Percentiles rank a stretch among this genome's conserved stretches.
Conservation (phyloP, 2,888 invertebrate genomes). For the Polydrusus pterygomalis region DNA sequence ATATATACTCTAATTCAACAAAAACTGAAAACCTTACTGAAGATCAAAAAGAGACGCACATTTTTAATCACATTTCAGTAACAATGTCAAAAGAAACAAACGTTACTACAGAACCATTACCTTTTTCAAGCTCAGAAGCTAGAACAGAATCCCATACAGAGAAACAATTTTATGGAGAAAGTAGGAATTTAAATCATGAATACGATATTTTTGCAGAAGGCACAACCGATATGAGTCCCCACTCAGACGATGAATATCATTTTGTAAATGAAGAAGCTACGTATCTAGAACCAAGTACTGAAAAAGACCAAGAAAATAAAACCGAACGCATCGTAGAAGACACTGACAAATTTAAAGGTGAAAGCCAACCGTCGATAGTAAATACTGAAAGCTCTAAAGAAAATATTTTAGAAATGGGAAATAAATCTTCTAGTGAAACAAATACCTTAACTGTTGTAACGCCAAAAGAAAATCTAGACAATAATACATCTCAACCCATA, state of each 20-base stretch:
- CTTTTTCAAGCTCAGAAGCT: conserved; percentile 17
- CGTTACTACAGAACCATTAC: conserved; percentile 8
- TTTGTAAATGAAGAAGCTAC: conserved; percentile 52
- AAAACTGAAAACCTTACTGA: neutral
- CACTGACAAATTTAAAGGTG: neutral
- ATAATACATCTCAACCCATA: neutral
- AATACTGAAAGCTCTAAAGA: neutral
- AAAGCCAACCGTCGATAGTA: neutral
- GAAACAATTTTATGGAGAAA: conserved; percentile 26
- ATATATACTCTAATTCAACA: conserved; percentile 48
- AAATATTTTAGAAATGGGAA: neutral
- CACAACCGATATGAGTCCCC: conserved; percentile 20
- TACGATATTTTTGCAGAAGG: conserved; percentile 42
- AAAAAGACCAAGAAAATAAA: conserved; percentile 29
- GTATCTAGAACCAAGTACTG: conserved; percentile 48
- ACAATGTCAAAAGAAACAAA: neutral
- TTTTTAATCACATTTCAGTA: neutral
- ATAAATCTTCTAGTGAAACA: neutral
- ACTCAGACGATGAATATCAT: conserved; percentile 48
- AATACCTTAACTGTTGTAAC: neutral
- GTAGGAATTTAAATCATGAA: conserved; percentile 33
- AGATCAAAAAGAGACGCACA: neutral
- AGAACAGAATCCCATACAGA: conserved; percentile 7
- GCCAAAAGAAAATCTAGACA: neutral
- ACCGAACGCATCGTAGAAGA: conserved; percentile 18